These are phyloP conservation scores for Turritopsis dohrnii DNA, from an alignment of 30 jellyfish, hydroid and myxozoan species.

Conservation along the genomic window DNA sequence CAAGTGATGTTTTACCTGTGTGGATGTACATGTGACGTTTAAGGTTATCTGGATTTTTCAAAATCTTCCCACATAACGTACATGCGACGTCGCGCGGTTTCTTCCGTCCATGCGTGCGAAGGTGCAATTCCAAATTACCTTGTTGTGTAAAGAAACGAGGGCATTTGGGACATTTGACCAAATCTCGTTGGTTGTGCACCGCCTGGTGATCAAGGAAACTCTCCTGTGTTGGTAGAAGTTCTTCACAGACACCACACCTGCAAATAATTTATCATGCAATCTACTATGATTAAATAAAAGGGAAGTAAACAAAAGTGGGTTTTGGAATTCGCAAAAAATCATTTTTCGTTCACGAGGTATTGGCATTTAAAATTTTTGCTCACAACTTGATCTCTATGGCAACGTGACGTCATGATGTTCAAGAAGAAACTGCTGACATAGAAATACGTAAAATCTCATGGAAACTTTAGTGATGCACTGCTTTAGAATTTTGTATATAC, in stretches of 20 bases:
- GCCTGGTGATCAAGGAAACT: neutral
- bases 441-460: too few species aligned
- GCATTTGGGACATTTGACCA: neutral
- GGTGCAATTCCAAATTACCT: neutral
- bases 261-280: too few species aligned
- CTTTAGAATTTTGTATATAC: too few species aligned
- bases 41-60: constrained; percentile 36
- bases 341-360: too few species aligned
- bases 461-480: too few species aligned
- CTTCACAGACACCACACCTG: constrained; percentile 13
- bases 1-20: constrained; percentile 46
- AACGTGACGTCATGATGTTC: too few species aligned
- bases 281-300: too few species aligned
- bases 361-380: too few species aligned
- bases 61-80: constrained; percentile 26
- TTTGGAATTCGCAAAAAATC: too few species aligned
- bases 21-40: constrained; percentile 45
- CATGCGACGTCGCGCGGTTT: constrained; percentile 26
- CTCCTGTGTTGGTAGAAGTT: neutral
- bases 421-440: too few species aligned
- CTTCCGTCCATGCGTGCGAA: constrained; percentile 19
- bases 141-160: constrained; percentile 3
- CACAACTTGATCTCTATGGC: too few species aligned
- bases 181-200: neutral
- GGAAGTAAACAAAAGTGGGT: too few species aligned